A percentile compares a stretch with the other conserved stretches of the same genome.
These are phyloP conservation scores for Atta texana DNA, from an alignment of 1,140 invertebrate genomes.

Conservation along the genomic window DNA sequence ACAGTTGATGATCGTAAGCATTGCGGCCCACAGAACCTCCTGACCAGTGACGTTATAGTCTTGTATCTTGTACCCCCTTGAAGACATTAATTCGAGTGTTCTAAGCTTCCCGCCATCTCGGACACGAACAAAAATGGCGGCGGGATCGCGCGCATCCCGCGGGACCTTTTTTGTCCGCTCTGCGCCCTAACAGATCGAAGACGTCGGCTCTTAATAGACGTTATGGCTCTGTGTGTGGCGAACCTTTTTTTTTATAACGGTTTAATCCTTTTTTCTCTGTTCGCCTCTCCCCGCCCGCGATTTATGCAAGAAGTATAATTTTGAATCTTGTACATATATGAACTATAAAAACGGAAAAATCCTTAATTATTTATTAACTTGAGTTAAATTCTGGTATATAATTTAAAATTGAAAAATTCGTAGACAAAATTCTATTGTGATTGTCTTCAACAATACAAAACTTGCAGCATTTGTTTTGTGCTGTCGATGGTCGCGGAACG, in stretches of 20 bases:
- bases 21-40: constrained; percentile 14
- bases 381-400: neutral
- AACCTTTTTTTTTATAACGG: constrained; percentile 37
- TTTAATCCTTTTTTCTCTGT: neutral
- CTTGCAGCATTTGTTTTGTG: too few species aligned
- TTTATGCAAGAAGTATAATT: neutral
- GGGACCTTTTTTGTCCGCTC: constrained; percentile 11
- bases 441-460: too few species aligned
- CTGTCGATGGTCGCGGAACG: too few species aligned
- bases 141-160: constrained; percentile 6
- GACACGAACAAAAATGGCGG: constrained; percentile 9
- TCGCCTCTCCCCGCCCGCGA: neutral
- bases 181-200: constrained; percentile 11
- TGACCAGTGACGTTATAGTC: constrained; percentile 38
- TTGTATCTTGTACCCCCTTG: constrained; percentile 26
- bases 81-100: constrained; percentile 63
- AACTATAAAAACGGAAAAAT: neutral
- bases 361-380: neutral
- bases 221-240: constrained; percentile 41
- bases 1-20: constrained; percentile 33
- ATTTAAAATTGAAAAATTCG: neutral
- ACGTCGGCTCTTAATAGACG: constrained; percentile 40
- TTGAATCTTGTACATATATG: neutral
- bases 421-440: neutral
- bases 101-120: constrained; percentile 9